A percentile compares a stretch with the other conserved stretches of the same genome.
phyloP scores from a whole-genome alignment of 2,888 invertebrate species.

The Polydrusus cervinus region DNA sequence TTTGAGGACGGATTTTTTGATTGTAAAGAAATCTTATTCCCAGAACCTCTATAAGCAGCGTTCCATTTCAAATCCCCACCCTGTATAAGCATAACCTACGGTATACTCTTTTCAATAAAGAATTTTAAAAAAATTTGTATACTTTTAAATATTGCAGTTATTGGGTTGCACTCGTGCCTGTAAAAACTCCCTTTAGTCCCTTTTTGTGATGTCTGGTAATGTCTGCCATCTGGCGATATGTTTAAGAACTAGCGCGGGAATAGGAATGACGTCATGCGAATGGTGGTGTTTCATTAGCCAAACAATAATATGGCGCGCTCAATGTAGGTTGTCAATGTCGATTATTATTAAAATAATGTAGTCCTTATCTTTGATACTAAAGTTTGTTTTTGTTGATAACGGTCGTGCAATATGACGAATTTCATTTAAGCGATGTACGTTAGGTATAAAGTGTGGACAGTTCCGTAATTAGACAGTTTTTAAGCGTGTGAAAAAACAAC shows the following conservation, averaged over 20 bases:
- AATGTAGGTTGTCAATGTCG: conserved; percentile 60
- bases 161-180: no score
- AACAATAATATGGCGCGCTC: conserved; percentile 61
- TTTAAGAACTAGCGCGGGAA: conserved; percentile 5
- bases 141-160: no score
- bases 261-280: conserved; percentile 52
- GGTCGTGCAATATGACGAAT: conserved; percentile 47
- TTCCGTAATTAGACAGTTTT: conserved; percentile 56
- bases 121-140: no score
- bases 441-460: conserved; percentile 60
- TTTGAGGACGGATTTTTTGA: no score
- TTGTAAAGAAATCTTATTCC: no score
- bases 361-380: conserved; percentile 46
- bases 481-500: conserved; percentile 56
- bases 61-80: no score
- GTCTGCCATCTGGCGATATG: conserved; percentile 3
- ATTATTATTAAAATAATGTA: conserved; percentile 55
- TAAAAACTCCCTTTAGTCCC: neutral
- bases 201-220: neutral
- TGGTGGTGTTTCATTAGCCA: conserved; percentile 48
- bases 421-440: conserved; percentile 58
- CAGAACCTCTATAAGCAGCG: no score
- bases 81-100: no score
- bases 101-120: no score
- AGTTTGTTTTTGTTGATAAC: conserved; percentile 46